A percentile compares a stretch with the other conserved stretches of the same genome.
Conservation (phyloP, 2,888 invertebrate genomes). For the Ichneumoninae sp. region DNA sequence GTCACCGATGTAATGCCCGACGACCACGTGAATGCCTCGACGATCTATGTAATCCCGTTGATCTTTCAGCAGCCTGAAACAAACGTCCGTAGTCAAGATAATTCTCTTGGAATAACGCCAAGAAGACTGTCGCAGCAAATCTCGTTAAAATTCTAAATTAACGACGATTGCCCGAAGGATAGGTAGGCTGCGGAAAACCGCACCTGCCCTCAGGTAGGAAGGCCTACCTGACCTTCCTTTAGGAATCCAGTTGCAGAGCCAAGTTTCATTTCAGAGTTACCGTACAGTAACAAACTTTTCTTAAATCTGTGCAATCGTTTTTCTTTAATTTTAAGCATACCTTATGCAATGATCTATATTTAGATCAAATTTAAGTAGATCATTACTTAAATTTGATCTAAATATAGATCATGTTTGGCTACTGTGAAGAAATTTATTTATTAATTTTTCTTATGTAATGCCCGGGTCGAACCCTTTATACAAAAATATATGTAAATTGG, state of each 20-base stretch:
- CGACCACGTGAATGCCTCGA: conserved; percentile 92
- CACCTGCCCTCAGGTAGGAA: conserved; percentile 17
- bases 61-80: conserved; percentile 86
- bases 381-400: no score
- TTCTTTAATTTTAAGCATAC: neutral
- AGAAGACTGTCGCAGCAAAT: neutral
- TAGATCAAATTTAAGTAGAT: neutral
- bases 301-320: neutral
- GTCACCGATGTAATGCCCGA: conserved; percentile 95
- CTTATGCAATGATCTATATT: neutral
- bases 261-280: conserved; percentile 22
- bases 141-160: conserved; percentile 35
- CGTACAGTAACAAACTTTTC: conserved; percentile 15
- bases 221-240: conserved; percentile 33
- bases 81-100: conserved; percentile 14
- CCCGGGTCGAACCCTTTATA: no score
- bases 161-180: neutral
- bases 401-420: no score
- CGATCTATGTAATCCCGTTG: conserved; percentile 90
- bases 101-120: conserved; percentile 24
- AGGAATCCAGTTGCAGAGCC: neutral
- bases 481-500: no score
- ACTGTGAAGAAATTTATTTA: neutral
- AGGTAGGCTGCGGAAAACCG: conserved; percentile 23
- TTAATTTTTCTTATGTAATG: no score